Base-by-base conservation (phyloP, 2,888 invertebrate species). In the Phasia obesa region DNA sequence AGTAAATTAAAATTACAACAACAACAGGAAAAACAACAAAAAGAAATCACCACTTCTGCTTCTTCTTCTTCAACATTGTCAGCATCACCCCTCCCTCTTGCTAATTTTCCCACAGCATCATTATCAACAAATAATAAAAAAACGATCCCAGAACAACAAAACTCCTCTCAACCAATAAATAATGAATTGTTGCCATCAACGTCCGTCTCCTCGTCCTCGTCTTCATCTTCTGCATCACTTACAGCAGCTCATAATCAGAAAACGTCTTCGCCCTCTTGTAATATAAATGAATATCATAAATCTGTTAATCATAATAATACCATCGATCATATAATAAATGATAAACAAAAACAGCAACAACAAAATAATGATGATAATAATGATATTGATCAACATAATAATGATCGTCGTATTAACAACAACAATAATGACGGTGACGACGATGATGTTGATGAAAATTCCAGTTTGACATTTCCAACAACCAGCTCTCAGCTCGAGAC, bases 1-100 rank as follows among this genome's bases (percentile, higher is more conserved):
- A 86, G 88, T 57, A 89, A 89, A 87, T 86, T 90, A 82, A 89
- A 89, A 86, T 86, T 86, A 69, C 86, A 86, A 53, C 83, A 74
- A 31, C 86, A 59, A 7, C 31, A 31, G 31, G 7, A 31, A 9
- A 3, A 31, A 9, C 31, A 31, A 15, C 60, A 49, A 19, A 23
- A 38, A 62, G 55, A 77, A 55, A 55, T 25, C 23, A 62, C 4
- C 15, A 70, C 44, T 27, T 55, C 73, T 35, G n/a, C 64, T 57
- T 11, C 42, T 65, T 19, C 44, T 27, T 55, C 73, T 35, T 19
- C 64, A 64, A 15, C 42, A 71, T 19, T 64, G 59, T 47, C 70
- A 51, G 27, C 59, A 64, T 4, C 51, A 44, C 42, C 70, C 70
- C 55, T 64, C 51, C 62, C 75, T 51, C 75, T 59, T 69, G 15